Conservation (phyloP, 2,113 vertebrate species). For the Cichladusa arquata region DNA sequence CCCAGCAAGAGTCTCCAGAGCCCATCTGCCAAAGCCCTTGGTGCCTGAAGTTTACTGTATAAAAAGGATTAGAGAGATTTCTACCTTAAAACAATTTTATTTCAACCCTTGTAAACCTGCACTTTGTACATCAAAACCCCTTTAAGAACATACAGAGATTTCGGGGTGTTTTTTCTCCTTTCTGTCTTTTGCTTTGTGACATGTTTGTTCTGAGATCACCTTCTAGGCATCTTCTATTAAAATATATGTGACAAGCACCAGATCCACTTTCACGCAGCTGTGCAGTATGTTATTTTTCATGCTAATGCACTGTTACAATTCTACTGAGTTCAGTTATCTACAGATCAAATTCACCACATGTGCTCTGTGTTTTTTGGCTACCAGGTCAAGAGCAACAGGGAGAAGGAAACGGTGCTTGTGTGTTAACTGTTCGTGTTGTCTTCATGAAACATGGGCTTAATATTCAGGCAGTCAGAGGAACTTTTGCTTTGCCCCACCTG, state of each 20-base stretch:
- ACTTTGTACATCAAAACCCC: neutral
- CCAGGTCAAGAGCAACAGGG: conserved; percentile 49
- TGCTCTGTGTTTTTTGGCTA: conserved; percentile 58
- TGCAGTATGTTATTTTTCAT: conserved; percentile 56
- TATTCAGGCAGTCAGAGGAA: neutral
- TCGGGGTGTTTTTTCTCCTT: neutral
- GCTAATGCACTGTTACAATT: conserved; percentile 53
- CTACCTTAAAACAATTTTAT: conserved; percentile 26
- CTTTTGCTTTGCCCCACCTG: conserved; percentile 16
- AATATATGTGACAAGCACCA: conserved; percentile 60
- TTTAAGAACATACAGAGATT: neutral
- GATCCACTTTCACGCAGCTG: conserved; percentile 54
- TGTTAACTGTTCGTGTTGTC: conserved; percentile 3
- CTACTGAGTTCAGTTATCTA: conserved; percentile 47
- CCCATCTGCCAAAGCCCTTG: neutral
- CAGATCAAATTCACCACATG: conserved; percentile 53
- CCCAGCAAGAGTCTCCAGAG: neutral
- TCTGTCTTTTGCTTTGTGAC: conserved; percentile 23
- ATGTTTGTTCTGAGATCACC: conserved; percentile 64
- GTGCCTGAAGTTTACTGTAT: neutral
- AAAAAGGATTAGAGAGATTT: neutral
- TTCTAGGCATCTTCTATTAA: conserved; percentile 62
- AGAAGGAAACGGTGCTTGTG: neutral
- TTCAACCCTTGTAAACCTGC: neutral
- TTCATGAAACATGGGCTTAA: conserved; percentile 1